These are phyloP conservation scores for Semibalanus balanoides DNA, from an alignment of 1,140 invertebrate genomes.

Conservation along the genomic window DNA sequence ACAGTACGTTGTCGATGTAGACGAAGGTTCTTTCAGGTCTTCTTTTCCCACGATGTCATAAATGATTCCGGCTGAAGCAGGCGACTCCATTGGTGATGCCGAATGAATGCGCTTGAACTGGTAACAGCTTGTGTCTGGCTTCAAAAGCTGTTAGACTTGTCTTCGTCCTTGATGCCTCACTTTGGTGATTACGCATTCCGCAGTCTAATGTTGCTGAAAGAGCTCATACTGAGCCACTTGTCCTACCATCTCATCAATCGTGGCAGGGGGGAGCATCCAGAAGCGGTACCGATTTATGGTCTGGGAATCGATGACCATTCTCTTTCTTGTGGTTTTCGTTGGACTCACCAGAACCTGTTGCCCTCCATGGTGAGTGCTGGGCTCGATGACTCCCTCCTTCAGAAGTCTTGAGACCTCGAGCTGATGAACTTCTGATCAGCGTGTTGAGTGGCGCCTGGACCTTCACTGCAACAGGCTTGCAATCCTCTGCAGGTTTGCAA, in stretches of 20 bases:
- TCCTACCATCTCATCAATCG: slow-evolving; percentile 10
- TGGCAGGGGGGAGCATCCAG: slow-evolving; percentile 13
- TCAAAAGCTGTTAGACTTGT: slow-evolving; percentile 19
- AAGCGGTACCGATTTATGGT: slow-evolving; percentile 14
- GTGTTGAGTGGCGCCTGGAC: not conserved
- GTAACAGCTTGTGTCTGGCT: slow-evolving; percentile 12
- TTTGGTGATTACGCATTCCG: slow-evolving; percentile 23
- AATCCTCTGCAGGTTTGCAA: not conserved
- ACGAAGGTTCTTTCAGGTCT: not conserved
- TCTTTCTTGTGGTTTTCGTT: slow-evolving; percentile 11
- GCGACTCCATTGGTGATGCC: slow-evolving; percentile 20
- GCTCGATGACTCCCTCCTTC: slow-evolving; percentile 11
- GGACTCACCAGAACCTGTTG: slow-evolving; percentile 9
- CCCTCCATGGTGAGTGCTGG: slow-evolving; percentile 12
- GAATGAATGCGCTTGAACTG: slow-evolving; percentile 20
- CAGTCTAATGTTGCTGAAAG: slow-evolving; percentile 4
- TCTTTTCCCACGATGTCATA: slow-evolving; percentile 1
- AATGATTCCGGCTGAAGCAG: slow-evolving; percentile 11
- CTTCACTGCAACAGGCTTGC: not conserved
- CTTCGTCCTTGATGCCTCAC: slow-evolving; percentile 19
- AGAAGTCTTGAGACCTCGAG: not conserved
- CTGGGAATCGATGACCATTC: slow-evolving; percentile 16
- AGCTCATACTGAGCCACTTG: not conserved
- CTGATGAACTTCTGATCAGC: not conserved
- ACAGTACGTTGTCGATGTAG: slow-evolving; percentile 12